Evolutionary conservation across 1,140 invertebrate genomes (phyloP).

Genomic region (Luehdorfia chinensis): DNA sequence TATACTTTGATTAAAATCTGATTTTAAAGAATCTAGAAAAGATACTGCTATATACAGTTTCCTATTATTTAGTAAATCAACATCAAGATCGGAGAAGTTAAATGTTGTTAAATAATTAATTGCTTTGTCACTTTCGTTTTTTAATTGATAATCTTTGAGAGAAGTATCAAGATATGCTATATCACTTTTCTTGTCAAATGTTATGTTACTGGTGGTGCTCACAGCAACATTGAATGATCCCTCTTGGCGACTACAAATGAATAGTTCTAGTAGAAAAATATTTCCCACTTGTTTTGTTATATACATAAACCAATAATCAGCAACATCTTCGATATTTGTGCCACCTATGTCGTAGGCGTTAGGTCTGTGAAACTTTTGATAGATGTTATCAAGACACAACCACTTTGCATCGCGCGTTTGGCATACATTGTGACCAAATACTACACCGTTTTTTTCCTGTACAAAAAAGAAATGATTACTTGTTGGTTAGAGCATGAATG

Average conservation of each 20-base stretch:
- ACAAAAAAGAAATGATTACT: neutral
- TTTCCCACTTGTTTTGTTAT: constrained; percentile 47
- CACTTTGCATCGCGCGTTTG: constrained; percentile 26
- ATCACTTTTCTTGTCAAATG: constrained; percentile 37
- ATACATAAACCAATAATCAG: constrained; percentile 54
- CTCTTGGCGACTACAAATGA: constrained; percentile 40
- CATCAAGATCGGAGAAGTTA: constrained; percentile 46
- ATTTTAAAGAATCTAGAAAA: constrained; percentile 20
- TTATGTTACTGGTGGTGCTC: constrained; percentile 34
- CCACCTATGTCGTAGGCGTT: constrained; percentile 65
- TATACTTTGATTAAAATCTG: constrained; percentile 17
- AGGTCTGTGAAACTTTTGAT: constrained; percentile 51
- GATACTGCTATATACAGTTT: constrained; percentile 47
- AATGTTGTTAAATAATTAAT: constrained; percentile 54
- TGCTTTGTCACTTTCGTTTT: constrained; percentile 28
- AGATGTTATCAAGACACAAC: constrained; percentile 51
- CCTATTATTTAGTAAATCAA: constrained; percentile 49
- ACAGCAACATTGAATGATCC: constrained; percentile 35
- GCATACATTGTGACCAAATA: neutral
- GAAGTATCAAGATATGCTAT: constrained; percentile 30
- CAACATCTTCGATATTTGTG: constrained; percentile 44
- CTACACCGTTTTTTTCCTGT: neutral
- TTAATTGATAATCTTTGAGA: constrained; percentile 36
- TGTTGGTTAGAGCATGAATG: too few species aligned
- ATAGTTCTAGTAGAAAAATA: constrained; percentile 52